phyloP scores from a whole-genome alignment of 2,113 vertebrate genomes.

The Setophaga kirtlandii region DNA sequence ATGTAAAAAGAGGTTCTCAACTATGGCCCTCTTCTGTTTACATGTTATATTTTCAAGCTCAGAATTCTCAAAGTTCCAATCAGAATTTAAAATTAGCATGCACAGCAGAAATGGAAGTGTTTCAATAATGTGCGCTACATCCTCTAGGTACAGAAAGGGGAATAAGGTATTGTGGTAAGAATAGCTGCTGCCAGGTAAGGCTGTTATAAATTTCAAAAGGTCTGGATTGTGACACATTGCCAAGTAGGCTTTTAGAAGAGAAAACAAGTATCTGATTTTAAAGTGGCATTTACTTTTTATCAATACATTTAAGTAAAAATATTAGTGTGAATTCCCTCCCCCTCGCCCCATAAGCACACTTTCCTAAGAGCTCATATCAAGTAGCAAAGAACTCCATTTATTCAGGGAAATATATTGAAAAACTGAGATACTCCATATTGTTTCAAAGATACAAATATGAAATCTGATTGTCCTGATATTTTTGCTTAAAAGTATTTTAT shows the following conservation, averaged over 20 bases:
- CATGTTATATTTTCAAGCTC: neutral
- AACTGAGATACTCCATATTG: neutral
- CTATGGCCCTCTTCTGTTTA: neutral
- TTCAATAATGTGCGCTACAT: neutral
- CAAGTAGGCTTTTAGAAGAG: neutral
- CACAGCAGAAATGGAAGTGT: neutral
- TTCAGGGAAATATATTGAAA: neutral
- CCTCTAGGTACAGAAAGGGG: neutral
- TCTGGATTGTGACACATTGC: neutral
- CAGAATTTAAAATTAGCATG: neutral
- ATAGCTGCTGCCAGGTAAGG: neutral
- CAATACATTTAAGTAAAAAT: neutral
- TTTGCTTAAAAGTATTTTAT: neutral
- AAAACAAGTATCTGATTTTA: neutral
- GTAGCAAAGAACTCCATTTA: neutral
- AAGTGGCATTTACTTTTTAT: neutral
- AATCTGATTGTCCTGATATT: neutral
- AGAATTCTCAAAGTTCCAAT: neutral
- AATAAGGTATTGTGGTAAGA: neutral
- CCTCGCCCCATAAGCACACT: accelerated
- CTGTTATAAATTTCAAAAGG: neutral
- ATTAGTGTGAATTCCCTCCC: neutral
- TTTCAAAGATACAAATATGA: neutral
- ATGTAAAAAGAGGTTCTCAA: neutral
- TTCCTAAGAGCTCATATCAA: neutral